Evolutionary conservation across 2,113 vertebrate species (phyloP).

Genomic region (Antigone vipio): DNA sequence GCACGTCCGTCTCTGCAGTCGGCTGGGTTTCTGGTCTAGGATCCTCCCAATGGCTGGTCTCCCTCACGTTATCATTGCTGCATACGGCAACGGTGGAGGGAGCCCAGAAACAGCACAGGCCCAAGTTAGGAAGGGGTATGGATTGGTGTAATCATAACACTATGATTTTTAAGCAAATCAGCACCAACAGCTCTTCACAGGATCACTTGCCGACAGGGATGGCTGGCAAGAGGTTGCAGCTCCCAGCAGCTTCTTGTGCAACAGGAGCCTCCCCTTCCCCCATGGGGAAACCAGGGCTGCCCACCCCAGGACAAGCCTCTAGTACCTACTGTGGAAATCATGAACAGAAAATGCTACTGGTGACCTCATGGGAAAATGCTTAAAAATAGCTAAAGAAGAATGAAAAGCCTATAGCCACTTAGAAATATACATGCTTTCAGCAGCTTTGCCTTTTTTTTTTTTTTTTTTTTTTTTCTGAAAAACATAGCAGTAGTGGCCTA

Average conservation of each 20-base stretch:
- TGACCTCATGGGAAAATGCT: background rate
- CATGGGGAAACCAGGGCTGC: background rate
- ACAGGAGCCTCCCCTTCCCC: background rate
- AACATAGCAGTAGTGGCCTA: background rate
- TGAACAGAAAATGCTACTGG: background rate
- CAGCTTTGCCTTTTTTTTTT: background rate
- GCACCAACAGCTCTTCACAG: background rate
- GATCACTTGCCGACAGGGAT: background rate
- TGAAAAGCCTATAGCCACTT: background rate
- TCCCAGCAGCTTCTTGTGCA: background rate
- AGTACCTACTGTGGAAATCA: background rate
- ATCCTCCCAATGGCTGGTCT: background rate
- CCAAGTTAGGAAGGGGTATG: background rate
- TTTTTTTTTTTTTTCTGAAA: background rate
- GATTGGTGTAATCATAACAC: background rate
- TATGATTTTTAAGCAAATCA: background rate
- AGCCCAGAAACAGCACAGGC: background rate
- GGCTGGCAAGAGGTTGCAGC: rapidly evolving
- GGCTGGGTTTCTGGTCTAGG: background rate
- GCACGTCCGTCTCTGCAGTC: background rate
- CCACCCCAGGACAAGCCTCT: background rate
- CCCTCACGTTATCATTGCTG: background rate
- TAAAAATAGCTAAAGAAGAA: background rate
- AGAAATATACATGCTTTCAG: too few species aligned
- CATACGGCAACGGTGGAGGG: background rate